Base-by-base conservation (phyloP, 2,888 invertebrate genomes). In the Hirtodrosophila confusa region DNA sequence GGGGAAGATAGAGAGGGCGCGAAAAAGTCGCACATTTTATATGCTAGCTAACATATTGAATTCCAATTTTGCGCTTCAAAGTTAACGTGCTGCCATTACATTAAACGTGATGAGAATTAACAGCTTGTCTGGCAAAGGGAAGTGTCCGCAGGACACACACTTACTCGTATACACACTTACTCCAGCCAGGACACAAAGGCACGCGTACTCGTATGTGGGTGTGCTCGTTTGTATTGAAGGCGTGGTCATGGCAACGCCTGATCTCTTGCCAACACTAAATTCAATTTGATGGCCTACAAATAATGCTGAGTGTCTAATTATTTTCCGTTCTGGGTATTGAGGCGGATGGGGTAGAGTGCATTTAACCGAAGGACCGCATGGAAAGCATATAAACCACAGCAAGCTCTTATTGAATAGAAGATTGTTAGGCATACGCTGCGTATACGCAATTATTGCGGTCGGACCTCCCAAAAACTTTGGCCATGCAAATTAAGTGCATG, bases 31-130 rank as follows among this genome's bases (percentile, higher is more conserved):
- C 65, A 54, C 78, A 84, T 68, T 78, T 80, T 66, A 80, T 80
- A 82, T 80, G 75, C 69, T 54, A 45, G 82, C 73, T 70, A 83
- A 80, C 83, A 84, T 86, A 84, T 84, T 84, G 87, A 84, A 84
- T 86, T 86, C 87, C 82, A 84, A 84, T 84, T 84, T 80, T 64
- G 82, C 76, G 78, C 70, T 84, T 76, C 75, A 84, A 84, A 86
- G 78, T 86, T 84, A 86, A 84, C 83, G 82, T 86, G 78, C 78
- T 66, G 78, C 87, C 83, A 84, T 84, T 84, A 86, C 78, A 84
- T 80, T 84, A 84, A 84, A 84, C 83, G 83, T 84, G 83, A 86
- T 85, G 87, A 78, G 83, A 86, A 84, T 84, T 84, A 86, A 86
- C 86, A 83, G 86, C 75, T 69, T 67, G 75, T 75, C 75, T 68